Evolutionary conservation across 2,113 vertebrate species (phyloP).

Genomic region (Aspiorhynchus laticeps): DNA sequence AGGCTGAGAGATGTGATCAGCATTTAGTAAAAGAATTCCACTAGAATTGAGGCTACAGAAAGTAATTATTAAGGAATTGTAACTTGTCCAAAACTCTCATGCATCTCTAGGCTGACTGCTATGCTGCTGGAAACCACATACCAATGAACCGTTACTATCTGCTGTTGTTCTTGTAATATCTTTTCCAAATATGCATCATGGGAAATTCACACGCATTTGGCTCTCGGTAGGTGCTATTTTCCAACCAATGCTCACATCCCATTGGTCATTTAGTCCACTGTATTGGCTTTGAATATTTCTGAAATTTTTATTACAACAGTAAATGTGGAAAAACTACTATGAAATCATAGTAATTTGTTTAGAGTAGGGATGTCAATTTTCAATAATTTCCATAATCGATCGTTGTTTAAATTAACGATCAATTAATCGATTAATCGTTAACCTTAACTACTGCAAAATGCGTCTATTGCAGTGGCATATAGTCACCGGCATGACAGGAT

Average conservation of each 20-base stretch:
- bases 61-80: not conserved
- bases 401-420: no score
- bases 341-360: no score
- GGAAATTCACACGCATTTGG: not conserved
- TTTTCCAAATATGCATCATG: not conserved
- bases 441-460: no score
- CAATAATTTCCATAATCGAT: no score
- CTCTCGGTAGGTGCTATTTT: not conserved
- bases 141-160: not conserved
- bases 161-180: not conserved
- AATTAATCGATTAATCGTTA: no score
- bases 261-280: not conserved
- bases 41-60: not conserved
- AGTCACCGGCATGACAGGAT: no score
- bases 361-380: no score
- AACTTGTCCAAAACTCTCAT: not conserved
- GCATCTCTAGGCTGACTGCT: not conserved
- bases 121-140: not conserved
- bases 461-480: no score
- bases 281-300: not conserved
- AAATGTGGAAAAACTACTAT: not conserved
- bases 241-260: not conserved
- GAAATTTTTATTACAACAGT: not conserved
- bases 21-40: not conserved
- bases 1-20: not conserved